Evolutionary conservation across 2,797 vertebrate genomes (phyloP).

Genomic region (Glyptemys insculpta): DNA sequence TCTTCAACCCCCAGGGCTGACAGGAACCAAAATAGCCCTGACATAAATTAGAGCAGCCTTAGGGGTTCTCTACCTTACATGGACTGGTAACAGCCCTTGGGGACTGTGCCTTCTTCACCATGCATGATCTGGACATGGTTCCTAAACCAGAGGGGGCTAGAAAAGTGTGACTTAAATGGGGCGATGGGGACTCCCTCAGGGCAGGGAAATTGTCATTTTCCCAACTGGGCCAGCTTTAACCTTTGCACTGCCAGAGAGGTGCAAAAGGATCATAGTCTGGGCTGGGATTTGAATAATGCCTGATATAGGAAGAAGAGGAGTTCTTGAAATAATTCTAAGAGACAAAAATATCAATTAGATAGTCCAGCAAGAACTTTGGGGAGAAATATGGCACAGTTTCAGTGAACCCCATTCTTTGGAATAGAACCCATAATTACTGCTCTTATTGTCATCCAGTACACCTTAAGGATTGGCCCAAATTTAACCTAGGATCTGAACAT

Average conservation of each 20-base stretch:
- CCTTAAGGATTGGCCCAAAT: not conserved
- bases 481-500: slow-evolving; percentile 23
- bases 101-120: slow-evolving; percentile 23
- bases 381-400: not conserved
- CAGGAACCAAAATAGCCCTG: accelerated
- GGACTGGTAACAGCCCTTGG: slow-evolving; percentile 36
- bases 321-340: not conserved
- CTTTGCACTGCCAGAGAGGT: slow-evolving; percentile 36
- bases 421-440: not conserved
- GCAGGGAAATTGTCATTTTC: slow-evolving; percentile 8
- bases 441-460: not conserved
- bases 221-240: slow-evolving; percentile 66
- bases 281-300: slow-evolving; percentile 10
- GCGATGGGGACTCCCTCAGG: slow-evolving; percentile 62
- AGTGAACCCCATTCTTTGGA: not conserved
- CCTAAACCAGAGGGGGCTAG: slow-evolving; percentile 43
- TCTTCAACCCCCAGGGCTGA: slow-evolving; percentile 30
- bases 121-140: slow-evolving; percentile 58
- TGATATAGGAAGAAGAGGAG: not conserved
- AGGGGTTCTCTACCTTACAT: slow-evolving; percentile 32
- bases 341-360: not conserved
- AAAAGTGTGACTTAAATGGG: not conserved
- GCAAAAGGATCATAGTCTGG: slow-evolving; percentile 48
- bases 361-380: not conserved
- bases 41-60: slow-evolving; percentile 18